These are phyloP conservation scores for Cirrhinus mrigala DNA, from an alignment of 2,797 vertebrate species.

Conservation along the genomic window DNA sequence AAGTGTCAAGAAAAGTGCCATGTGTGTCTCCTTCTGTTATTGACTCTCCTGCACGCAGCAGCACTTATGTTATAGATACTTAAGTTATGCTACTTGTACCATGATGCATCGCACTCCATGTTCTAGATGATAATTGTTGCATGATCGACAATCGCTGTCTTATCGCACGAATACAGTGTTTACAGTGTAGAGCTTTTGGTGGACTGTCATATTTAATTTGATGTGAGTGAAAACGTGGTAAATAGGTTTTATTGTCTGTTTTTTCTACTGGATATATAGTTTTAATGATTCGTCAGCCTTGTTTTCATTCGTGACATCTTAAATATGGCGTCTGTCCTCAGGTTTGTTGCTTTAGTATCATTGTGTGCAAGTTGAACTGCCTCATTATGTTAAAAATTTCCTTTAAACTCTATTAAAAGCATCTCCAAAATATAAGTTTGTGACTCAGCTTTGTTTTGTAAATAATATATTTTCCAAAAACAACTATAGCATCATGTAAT, in stretches of 20 bases:
- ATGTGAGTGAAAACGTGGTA: neutral
- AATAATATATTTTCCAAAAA: neutral
- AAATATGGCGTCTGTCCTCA: neutral
- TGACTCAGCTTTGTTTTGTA: slow-evolving; percentile 16
- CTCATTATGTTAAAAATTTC: neutral
- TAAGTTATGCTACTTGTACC: neutral
- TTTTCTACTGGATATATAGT: neutral
- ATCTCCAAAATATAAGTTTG: neutral
- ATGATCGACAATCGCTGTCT: slow-evolving; percentile 37
- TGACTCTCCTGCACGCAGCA: neutral
- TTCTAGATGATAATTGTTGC: neutral
- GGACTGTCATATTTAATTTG: neutral
- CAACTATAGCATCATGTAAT: neutral
- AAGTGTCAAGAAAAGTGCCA: neutral
- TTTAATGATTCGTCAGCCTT: neutral
- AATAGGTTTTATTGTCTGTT: neutral
- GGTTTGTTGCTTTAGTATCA: neutral
- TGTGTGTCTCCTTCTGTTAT: neutral
- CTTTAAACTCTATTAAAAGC: slow-evolving; percentile 34
- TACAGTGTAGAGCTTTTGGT: slow-evolving; percentile 1
- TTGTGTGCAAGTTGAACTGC: neutral
- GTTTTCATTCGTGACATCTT: neutral
- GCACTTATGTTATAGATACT: neutral
- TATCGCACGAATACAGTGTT: slow-evolving; percentile 17
- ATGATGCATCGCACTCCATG: slow-evolving; percentile 6